Conservation (phyloP, 2,888 invertebrate genomes). For the Hydriomena furcata region DNA sequence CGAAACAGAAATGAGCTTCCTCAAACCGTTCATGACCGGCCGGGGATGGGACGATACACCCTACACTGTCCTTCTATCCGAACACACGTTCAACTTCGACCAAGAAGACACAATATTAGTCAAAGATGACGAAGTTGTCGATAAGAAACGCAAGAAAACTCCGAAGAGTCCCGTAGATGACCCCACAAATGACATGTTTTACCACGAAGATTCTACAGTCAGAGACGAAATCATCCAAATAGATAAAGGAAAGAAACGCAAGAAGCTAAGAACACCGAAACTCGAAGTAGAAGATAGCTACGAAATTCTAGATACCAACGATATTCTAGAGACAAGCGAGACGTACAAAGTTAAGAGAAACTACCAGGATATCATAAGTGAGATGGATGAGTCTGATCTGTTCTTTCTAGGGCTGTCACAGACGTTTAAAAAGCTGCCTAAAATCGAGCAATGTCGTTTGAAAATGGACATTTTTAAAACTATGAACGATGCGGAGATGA, state of each 20-base stretch:
- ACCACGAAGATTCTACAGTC: no score
- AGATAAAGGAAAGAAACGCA: background rate
- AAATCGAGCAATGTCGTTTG: conserved; percentile 17
- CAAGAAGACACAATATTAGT: background rate
- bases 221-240: background rate
- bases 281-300: background rate
- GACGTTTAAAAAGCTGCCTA: conserved; percentile 21
- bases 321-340: background rate
- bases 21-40: conserved; percentile 16
- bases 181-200: no score
- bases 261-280: background rate
- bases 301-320: background rate
- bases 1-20: conserved; percentile 18
- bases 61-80: background rate
- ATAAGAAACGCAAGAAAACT: no score
- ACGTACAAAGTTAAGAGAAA: background rate
- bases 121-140: background rate
- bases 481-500: conserved; percentile 20
- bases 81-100: background rate
- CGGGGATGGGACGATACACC: conserved; percentile 1
- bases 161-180: no score
- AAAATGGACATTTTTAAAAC: conserved; percentile 23
- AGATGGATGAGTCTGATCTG: conserved; percentile 16
- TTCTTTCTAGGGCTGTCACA: conserved; percentile 21
- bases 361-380: conserved; percentile 3